A percentile compares a stretch with the other conserved stretches of the same genome.
These are phyloP conservation scores for Heloderma charlesbogerti DNA, from an alignment of 2,113 vertebrate species.

Conservation along the genomic window DNA sequence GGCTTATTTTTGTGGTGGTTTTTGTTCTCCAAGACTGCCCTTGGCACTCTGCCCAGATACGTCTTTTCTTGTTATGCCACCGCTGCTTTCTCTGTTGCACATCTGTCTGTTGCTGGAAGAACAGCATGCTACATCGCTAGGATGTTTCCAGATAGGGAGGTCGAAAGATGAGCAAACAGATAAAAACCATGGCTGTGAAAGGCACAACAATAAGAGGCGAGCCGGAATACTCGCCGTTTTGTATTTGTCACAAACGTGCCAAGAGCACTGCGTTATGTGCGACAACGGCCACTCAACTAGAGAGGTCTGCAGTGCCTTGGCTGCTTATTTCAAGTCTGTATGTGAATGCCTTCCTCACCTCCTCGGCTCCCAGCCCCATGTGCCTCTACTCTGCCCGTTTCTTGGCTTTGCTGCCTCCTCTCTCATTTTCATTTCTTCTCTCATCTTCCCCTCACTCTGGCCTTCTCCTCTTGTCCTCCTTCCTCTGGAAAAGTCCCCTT, in stretches of 20 bases:
- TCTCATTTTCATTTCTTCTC: too few species aligned
- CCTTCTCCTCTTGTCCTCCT: too few species aligned
- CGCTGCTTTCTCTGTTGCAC: neutral
- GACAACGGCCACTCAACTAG: neutral
- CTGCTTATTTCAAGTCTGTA: too few species aligned
- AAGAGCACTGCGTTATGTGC: neutral
- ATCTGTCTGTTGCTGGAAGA: neutral
- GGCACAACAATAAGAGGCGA: neutral
- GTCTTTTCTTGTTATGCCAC: too few species aligned
- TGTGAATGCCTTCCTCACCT: too few species aligned
- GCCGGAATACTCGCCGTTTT: too few species aligned
- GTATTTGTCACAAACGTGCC: neutral
- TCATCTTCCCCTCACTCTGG: too few species aligned
- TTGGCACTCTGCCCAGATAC: neutral
- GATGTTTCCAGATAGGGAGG: neutral
- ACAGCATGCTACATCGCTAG: neutral
- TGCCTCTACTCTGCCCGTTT: too few species aligned
- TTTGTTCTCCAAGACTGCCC: neutral
- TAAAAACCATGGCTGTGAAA: neutral
- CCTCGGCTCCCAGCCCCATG: too few species aligned
- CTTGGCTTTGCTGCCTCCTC: too few species aligned
- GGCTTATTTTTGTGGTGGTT: conserved; percentile 2
- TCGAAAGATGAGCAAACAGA: neutral
- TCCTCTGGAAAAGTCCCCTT: too few species aligned
- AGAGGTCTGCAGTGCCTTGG: too few species aligned